Evolutionary conservation across 2,797 vertebrate species (phyloP), one percentile per base, ranked within the genome.

Genomic region (Chaetophractus vellerosus): DNA sequence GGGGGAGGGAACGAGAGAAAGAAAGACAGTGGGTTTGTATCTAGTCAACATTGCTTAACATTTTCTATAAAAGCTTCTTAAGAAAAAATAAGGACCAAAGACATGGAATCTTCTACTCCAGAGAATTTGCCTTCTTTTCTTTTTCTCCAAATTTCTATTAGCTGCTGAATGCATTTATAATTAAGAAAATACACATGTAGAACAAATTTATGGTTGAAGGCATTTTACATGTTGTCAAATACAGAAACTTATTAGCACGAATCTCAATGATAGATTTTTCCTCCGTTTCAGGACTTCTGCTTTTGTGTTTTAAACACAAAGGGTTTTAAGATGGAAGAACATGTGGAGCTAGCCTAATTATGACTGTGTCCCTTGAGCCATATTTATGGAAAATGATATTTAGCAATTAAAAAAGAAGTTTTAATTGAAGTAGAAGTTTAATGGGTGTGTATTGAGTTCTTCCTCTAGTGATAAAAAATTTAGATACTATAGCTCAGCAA

Each of bases 341-440:
- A 23, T 21, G 21, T 50, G 59, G 85, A 55, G 5, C 2, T 52
- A 57, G 3, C 3, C 38, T 87, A 91, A 57, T 50, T 52, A 57
- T 33, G 14, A 64, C 41, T 96, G 14, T 80, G 16, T 57, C 74
- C 6, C 52, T 71, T 88, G 24, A 38, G 31, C 11, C 55, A 90
- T 68, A 80, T 45, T 93, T 61, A 91, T 21, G 19, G 55, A 14
- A 88, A 94, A 64, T 80, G 9, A 41, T 66, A 55, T 71, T 31
- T 59, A 80, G 28, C 18, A 83, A n/a, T 72, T 55, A 52, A 55
- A 55, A 55, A 52, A 78, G 55, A 31, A 52, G 31, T 15, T 72
- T 93, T 48, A 95, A 61, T 92, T 79, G 86, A 59, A 93, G 81
- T 24, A 79, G 23, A 78, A 59, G 6, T 48, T 96, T 74, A 93